Conservation (phyloP, 2,797 vertebrate genomes). For the Tauraco hartlaubi region DNA sequence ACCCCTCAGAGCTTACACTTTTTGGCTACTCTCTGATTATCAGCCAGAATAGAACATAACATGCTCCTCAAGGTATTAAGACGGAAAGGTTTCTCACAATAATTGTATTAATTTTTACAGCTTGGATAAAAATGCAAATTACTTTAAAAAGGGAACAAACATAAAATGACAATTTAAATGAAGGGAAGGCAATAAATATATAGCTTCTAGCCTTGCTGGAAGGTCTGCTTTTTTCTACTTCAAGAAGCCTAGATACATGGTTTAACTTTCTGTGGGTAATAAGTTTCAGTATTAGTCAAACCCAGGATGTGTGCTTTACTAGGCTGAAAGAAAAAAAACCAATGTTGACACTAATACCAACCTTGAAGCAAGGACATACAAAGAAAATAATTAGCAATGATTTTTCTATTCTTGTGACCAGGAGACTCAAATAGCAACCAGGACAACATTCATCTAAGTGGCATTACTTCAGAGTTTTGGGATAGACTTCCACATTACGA, state of each 20-base stretch:
- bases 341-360: background rate
- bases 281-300: background rate
- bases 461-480: background rate
- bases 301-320: background rate
- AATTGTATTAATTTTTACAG: background rate
- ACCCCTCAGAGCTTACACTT: background rate
- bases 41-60: background rate
- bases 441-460: background rate
- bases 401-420: background rate
- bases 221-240: background rate
- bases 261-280: background rate
- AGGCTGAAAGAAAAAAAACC: background rate
- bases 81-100: background rate
- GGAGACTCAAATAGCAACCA: background rate
- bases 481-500: background rate
- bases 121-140: background rate
- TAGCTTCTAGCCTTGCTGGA: background rate
- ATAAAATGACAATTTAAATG: background rate
- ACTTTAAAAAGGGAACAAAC: background rate
- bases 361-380: background rate
- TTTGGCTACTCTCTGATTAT: background rate
- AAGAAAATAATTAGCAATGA: background rate
- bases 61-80: background rate
- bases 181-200: background rate
- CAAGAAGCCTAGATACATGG: background rate